Evolutionary conservation across 2,113 vertebrate genomes (phyloP).

Genomic region (Myotis yumanensis): DNA sequence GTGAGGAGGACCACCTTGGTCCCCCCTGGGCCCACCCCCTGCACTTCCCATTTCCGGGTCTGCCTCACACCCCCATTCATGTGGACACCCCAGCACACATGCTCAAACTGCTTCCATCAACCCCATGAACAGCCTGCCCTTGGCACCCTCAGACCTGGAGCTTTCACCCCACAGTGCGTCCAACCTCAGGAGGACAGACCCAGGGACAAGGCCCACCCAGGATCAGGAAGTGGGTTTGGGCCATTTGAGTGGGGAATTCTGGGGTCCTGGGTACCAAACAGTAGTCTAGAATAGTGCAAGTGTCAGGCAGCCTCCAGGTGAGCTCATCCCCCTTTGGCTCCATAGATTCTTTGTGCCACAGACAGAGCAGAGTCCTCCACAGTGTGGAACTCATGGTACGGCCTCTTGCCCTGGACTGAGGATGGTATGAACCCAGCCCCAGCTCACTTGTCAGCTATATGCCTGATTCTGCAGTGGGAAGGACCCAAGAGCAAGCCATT

Average conservation of each 20-base stretch:
- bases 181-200: background rate
- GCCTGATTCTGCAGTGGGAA: background rate
- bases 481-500: background rate
- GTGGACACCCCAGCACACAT: too few relatives aligned
- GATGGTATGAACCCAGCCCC: background rate
- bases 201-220: background rate
- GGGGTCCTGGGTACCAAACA: background rate
- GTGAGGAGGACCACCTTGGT: too few relatives aligned
- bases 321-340: background rate
- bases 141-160: background rate
- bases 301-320: too few relatives aligned
- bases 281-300: background rate
- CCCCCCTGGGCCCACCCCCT: background rate
- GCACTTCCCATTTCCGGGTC: background rate
- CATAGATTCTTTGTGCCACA: background rate
- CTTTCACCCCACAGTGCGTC: background rate
- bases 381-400: too few relatives aligned
- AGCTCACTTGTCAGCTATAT: background rate
- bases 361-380: background rate
- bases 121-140: background rate
- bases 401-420: background rate
- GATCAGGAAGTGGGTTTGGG: background rate
- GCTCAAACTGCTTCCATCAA: background rate
- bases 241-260: background rate
- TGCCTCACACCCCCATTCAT: too few relatives aligned